Evolutionary conservation across 2,797 vertebrate genomes (phyloP).

Genomic region (Sciurus carolinensis): DNA sequence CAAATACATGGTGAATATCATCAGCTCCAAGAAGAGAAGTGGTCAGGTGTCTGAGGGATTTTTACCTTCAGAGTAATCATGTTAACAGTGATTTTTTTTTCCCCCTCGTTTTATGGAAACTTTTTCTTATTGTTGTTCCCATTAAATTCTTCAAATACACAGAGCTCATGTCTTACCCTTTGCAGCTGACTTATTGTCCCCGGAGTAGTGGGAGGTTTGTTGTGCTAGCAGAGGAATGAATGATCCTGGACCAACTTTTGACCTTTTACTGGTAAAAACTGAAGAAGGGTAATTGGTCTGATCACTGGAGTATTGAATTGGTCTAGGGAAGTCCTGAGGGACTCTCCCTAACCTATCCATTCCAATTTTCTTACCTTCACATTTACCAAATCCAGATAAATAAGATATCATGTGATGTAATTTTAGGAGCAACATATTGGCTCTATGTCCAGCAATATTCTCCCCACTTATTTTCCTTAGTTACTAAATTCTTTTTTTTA

Average conservation of each 20-base stretch:
- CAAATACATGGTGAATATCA: not conserved
- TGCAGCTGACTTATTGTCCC: not conserved
- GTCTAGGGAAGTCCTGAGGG: not conserved
- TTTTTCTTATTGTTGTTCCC: not conserved
- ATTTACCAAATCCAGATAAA: not conserved
- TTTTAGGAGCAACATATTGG: not conserved
- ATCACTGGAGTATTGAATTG: not conserved
- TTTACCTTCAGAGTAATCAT: slow-evolving; percentile 2
- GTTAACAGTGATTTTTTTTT: not conserved
- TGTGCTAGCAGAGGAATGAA: slow-evolving; percentile 2
- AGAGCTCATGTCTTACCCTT: not conserved
- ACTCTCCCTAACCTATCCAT: not conserved
- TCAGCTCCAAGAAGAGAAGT: not conserved
- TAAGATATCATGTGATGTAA: not conserved
- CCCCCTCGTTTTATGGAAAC: slow-evolving; percentile 4
- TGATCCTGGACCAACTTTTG: not conserved
- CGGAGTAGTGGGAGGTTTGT: slow-evolving; percentile 23
- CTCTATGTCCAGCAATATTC: not conserved
- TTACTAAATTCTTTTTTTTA: not conserved
- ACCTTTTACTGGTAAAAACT: not conserved
- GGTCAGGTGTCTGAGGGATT: not conserved
- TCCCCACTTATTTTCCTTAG: not conserved
- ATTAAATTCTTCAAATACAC: slow-evolving; percentile 27
- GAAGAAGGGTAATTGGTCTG: not conserved
- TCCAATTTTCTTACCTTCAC: not conserved